Evolutionary conservation across 2,797 vertebrate species (phyloP).

Genomic region (Balearica regulorum): DNA sequence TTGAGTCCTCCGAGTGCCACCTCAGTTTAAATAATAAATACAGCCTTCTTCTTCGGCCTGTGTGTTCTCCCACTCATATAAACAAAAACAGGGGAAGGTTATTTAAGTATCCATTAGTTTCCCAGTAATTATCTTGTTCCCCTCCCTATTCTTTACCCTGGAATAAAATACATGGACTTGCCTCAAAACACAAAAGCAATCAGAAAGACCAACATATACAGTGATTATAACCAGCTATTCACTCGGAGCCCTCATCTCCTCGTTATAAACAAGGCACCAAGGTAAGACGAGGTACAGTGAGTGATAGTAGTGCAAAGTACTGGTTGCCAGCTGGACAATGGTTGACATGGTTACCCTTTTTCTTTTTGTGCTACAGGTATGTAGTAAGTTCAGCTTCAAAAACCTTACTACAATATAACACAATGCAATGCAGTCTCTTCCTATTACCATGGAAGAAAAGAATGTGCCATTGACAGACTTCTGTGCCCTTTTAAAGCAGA

Average conservation of each 20-base stretch:
- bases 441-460: background rate
- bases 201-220: background rate
- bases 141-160: background rate
- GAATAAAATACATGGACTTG: background rate
- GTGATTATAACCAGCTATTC: background rate
- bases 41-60: background rate
- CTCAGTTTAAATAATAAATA: background rate
- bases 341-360: background rate
- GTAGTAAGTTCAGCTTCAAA: background rate
- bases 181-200: background rate
- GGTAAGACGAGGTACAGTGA: rapidly evolving
- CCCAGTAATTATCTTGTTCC: background rate
- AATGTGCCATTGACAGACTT: background rate
- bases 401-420: background rate
- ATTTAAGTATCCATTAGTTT: background rate
- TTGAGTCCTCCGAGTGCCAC: background rate
- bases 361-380: background rate
- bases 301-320: rapidly evolving
- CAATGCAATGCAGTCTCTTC: background rate
- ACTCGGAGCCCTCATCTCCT: background rate
- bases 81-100: background rate
- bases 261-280: background rate
- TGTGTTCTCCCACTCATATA: background rate
- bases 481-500: background rate
- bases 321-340: background rate